phyloP scores from a whole-genome alignment of 2,797 vertebrate species.

The Molossus alvarezi region DNA sequence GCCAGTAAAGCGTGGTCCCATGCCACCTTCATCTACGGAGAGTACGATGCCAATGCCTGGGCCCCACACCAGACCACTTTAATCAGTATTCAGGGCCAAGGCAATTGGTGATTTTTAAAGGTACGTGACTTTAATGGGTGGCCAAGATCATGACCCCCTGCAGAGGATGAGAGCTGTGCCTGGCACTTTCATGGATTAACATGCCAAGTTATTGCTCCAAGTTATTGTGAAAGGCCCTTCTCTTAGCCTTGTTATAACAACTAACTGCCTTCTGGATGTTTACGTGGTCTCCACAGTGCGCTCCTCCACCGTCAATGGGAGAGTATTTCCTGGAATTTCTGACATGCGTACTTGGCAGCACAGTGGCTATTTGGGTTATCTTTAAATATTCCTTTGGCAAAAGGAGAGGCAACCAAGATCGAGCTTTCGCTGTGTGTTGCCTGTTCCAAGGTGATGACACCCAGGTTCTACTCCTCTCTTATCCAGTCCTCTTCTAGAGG shows the following conservation, averaged over 20 bases:
- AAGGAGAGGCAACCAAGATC: not conserved
- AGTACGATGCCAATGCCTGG: not conserved
- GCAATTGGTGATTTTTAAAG: not conserved
- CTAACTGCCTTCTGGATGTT: not conserved
- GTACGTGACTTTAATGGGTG: not conserved
- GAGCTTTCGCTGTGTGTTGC: not conserved
- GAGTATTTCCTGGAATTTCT: conserved; percentile 32
- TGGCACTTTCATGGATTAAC: not conserved
- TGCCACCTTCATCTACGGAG: not conserved
- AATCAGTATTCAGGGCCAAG: not conserved
- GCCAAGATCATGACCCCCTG: not conserved
- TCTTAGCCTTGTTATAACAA: not conserved
- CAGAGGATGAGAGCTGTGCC: not conserved
- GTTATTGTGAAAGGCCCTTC: not conserved
- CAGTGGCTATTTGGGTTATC: not conserved
- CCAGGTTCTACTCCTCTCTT: not conserved
- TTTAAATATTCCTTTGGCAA: not conserved
- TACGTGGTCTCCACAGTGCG: not conserved
- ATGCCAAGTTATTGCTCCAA: not conserved
- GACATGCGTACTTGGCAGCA: not conserved
- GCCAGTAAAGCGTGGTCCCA: not conserved
- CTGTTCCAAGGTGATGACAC: not conserved
- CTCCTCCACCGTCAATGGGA: not conserved
- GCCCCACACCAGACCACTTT: not conserved
- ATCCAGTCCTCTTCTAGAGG: not conserved